Conservation (phyloP, 2,888 invertebrate genomes). For the Melinaea menophilus region DNA sequence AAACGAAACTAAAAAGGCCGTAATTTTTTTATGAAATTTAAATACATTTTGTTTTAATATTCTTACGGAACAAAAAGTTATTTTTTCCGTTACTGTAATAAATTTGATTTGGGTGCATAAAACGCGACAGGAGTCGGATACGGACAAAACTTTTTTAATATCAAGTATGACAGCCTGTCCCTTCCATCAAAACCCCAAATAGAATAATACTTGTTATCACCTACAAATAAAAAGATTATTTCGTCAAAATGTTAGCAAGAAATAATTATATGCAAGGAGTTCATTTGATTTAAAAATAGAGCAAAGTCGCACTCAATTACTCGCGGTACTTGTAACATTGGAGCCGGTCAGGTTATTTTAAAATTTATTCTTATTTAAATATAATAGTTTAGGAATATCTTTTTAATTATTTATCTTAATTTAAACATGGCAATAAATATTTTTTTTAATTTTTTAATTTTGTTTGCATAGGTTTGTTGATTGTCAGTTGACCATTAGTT, state of each 20-base stretch:
- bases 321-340: not conserved
- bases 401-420: too few species aligned
- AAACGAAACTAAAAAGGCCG: too few species aligned
- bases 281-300: not conserved
- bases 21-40: not conserved
- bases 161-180: slow-evolving; percentile 63
- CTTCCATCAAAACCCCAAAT: slow-evolving; percentile 51
- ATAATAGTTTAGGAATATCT: not conserved
- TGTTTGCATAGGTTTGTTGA: too few species aligned
- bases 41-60: slow-evolving; percentile 7
- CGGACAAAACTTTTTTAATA: slow-evolving; percentile 74
- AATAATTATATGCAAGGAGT: not conserved
- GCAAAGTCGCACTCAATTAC: slow-evolving; percentile 1
- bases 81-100: slow-evolving; percentile 6
- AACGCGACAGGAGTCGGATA: slow-evolving; percentile 36
- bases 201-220: not conserved
- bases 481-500: too few species aligned
- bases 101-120: slow-evolving; percentile 33
- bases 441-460: too few species aligned
- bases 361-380: not conserved
- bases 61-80: slow-evolving; percentile 10
- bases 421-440: too few species aligned
- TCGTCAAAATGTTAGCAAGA: not conserved
- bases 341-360: not conserved
- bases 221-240: not conserved